These are phyloP conservation scores for Eucidaris tribuloides DNA, from an alignment of 35 echinoderm and acorn worm species.

Conservation along the genomic window DNA sequence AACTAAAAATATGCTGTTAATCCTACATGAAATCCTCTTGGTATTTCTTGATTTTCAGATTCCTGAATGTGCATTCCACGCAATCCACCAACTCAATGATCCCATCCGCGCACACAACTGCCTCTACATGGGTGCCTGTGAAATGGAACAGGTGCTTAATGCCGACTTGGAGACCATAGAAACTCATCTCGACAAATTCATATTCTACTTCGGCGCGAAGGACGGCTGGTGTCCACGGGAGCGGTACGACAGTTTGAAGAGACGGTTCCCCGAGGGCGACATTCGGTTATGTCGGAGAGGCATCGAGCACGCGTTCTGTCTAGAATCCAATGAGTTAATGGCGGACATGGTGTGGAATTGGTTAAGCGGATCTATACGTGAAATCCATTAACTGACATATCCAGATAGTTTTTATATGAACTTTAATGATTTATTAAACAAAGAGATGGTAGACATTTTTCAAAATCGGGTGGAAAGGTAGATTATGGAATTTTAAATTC, in stretches of 20 bases:
- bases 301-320: constrained; percentile 62
- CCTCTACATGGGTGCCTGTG: constrained; percentile 57
- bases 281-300: constrained; percentile 56
- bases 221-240: constrained; percentile 63
- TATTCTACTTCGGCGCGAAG: constrained; percentile 63
- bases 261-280: constrained; percentile 56
- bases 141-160: constrained; percentile 62
- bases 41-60: no score
- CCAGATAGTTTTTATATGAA: no score
- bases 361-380: background rate
- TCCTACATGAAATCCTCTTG: no score
- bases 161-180: constrained; percentile 31
- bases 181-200: constrained; percentile 43
- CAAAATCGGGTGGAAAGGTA: no score
- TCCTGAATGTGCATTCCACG: constrained; percentile 49
- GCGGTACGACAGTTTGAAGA: constrained; percentile 45
- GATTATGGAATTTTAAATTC: no score
- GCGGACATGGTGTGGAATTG: constrained; percentile 75
- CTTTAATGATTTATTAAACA: no score
- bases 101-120: constrained; percentile 35
- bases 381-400: background rate
- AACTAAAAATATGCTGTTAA: no score
- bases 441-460: no score
- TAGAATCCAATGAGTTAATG: constrained; percentile 64
- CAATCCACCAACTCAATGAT: constrained; percentile 42